phyloP scores from a whole-genome alignment of 2,888 invertebrate species.

The Agrilus mali region DNA sequence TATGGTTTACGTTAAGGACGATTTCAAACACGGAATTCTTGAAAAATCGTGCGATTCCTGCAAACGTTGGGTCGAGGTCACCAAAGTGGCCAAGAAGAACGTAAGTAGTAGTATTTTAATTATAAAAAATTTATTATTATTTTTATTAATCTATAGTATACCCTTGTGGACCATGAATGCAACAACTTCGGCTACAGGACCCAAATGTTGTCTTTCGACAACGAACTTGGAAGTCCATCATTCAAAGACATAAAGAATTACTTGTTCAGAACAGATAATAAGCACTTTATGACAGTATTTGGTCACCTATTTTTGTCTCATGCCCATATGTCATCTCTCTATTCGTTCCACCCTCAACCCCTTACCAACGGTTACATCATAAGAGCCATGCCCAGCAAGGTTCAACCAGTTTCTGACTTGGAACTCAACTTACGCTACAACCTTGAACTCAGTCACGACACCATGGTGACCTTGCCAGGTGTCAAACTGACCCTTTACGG shows the following conservation, averaged over 20 bases:
- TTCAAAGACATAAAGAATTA: constrained; percentile 4
- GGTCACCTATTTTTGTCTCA: constrained; percentile 6
- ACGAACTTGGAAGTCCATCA: constrained; percentile 14
- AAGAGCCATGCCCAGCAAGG: constrained; percentile 11
- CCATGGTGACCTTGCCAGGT: constrained; percentile 13
- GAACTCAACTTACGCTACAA: constrained; percentile 22
- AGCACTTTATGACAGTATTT: constrained; percentile 9
- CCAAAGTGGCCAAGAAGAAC: constrained; percentile 16
- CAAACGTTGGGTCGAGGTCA: constrained; percentile 21
- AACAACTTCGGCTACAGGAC: constrained; percentile 3
- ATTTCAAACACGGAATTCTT: constrained; percentile 19
- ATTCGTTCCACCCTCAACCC: constrained; percentile 10
- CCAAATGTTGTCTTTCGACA: constrained; percentile 3
- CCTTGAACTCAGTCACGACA: constrained; percentile 15
- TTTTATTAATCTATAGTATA: constrained; percentile 12
- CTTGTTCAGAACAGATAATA: constrained; percentile 1
- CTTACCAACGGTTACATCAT: constrained; percentile 12
- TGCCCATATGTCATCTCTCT: constrained; percentile 6
- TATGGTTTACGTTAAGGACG: constrained; percentile 26
- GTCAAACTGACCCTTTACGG: constrained; percentile 19
- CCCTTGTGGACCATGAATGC: constrained; percentile 14
- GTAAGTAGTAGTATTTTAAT: constrained; percentile 17
- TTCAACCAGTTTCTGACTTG: constrained; percentile 23
- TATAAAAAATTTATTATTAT: not conserved
- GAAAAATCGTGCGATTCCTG: constrained; percentile 25